A percentile compares a stretch with the other conserved stretches of the same genome.
Conservation (phyloP, 2,888 invertebrate species). For the Drosophila siamana region DNA sequence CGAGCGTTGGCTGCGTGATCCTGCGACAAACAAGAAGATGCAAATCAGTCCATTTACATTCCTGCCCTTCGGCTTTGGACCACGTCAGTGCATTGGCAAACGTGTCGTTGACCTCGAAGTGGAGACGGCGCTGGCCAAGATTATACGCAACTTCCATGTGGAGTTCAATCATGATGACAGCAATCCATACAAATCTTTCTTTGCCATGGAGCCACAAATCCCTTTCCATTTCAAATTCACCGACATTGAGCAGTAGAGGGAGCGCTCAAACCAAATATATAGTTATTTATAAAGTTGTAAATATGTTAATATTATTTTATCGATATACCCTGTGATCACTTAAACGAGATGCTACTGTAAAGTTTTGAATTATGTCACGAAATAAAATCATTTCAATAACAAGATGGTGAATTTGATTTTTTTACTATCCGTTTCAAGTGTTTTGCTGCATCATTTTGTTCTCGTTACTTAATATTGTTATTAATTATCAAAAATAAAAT, state of each 20-base stretch:
- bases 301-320: conserved; percentile 4
- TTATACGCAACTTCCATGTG: conserved; percentile 78
- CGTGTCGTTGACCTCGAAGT: conserved; percentile 91
- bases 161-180: conserved; percentile 73
- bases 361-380: no score
- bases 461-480: no score
- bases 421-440: no score
- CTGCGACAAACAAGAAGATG: conserved; percentile 44
- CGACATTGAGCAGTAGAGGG: conserved; percentile 55
- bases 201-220: conserved; percentile 80
- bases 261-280: background rate
- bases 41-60: conserved; percentile 86
- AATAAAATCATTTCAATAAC: no score
- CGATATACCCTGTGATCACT: no score
- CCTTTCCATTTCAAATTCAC: conserved; percentile 82
- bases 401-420: no score
- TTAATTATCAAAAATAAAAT: no score
- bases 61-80: conserved; percentile 89
- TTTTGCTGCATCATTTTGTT: no score
- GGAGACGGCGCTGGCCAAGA: conserved; percentile 86
- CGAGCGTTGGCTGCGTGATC: conserved; percentile 89
- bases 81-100: conserved; percentile 89
- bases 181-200: conserved; percentile 59
- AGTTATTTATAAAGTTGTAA: background rate
- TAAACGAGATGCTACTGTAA: no score